These are phyloP conservation scores for Parnassius apollo DNA, from an alignment of 2,888 invertebrate genomes.

Conservation along the genomic window DNA sequence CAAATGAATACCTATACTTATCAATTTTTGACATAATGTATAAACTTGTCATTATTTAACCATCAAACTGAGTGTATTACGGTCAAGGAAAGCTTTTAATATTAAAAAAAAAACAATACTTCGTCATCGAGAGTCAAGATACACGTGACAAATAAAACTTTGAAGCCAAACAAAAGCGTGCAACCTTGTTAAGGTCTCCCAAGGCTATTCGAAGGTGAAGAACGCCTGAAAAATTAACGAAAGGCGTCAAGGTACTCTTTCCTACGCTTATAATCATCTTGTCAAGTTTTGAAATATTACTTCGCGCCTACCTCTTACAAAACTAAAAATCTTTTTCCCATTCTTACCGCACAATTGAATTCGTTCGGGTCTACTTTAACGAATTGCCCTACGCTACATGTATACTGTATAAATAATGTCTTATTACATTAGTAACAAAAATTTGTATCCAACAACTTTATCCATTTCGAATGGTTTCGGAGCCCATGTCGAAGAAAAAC, in stretches of 20 bases:
- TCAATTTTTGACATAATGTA: background rate
- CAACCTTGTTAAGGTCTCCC: slow-evolving; percentile 27
- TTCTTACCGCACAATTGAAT: slow-evolving; percentile 38
- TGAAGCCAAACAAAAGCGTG: slow-evolving; percentile 31
- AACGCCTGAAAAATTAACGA: slow-evolving; percentile 59
- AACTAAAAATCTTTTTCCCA: slow-evolving; percentile 41
- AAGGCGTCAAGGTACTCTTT: slow-evolving; percentile 51
- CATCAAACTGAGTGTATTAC: background rate
- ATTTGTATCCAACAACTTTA: slow-evolving; percentile 45
- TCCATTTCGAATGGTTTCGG: slow-evolving; percentile 61
- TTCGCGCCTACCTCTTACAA: slow-evolving; percentile 36
- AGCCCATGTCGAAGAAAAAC: slow-evolving; percentile 50
- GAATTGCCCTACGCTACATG: too few relatives aligned
- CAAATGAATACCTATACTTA: too few relatives aligned
- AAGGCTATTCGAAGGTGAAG: slow-evolving; percentile 64
- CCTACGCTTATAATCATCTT: slow-evolving; percentile 61
- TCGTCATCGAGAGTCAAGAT: background rate
- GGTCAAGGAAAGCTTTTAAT: background rate
- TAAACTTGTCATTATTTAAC: background rate
- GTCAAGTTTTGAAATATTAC: slow-evolving; percentile 68
- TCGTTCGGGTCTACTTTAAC: slow-evolving; percentile 37
- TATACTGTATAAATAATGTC: slow-evolving; percentile 44
- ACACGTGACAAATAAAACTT: slow-evolving; percentile 1
- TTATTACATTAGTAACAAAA: slow-evolving; percentile 49
- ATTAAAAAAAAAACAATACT: too few relatives aligned